Percentiles rank a stretch among this genome's conserved stretches.
These are phyloP conservation scores for Anoplius nigerrimus DNA, from an alignment of 2,888 invertebrate genomes.

Conservation along the genomic window DNA sequence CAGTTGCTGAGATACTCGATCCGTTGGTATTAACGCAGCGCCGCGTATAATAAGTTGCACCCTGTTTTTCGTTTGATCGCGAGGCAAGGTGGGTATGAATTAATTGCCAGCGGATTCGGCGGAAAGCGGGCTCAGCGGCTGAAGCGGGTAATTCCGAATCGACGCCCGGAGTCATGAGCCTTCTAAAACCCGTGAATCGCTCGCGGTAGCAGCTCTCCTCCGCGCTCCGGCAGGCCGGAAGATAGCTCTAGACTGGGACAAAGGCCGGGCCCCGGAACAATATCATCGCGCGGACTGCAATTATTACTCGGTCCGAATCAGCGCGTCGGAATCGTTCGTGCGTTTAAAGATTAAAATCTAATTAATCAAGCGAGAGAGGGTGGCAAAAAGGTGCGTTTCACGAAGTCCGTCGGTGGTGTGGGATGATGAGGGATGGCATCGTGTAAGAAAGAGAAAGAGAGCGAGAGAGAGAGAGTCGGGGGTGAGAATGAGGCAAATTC, in stretches of 20 bases:
- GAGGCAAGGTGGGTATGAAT: background rate
- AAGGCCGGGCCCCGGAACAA: conserved; percentile 35
- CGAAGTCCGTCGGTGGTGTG: conserved; percentile 9
- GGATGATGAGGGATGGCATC: conserved; percentile 3
- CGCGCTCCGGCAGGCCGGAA: background rate
- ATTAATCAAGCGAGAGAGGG: conserved; percentile 49
- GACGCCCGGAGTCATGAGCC: background rate
- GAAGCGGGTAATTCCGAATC: background rate
- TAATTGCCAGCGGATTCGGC: background rate
- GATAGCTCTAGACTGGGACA: conserved; percentile 16
- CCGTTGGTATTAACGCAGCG: no score
- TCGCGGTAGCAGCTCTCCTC: background rate
- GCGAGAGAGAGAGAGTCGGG: background rate
- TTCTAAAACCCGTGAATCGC: background rate
- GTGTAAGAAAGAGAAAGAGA: background rate
- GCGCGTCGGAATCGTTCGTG: conserved; percentile 36
- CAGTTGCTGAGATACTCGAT: no score
- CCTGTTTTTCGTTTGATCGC: background rate
- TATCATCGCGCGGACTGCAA: conserved; percentile 40
- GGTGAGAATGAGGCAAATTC: background rate
- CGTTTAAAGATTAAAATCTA: conserved; percentile 54
- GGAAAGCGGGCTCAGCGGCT: background rate
- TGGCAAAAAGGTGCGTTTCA: no score
- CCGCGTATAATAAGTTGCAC: no score
- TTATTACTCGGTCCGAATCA: conserved; percentile 39